Evolutionary conservation across 2,113 vertebrate species (phyloP).

Genomic region (Tupaia chinensis): DNA sequence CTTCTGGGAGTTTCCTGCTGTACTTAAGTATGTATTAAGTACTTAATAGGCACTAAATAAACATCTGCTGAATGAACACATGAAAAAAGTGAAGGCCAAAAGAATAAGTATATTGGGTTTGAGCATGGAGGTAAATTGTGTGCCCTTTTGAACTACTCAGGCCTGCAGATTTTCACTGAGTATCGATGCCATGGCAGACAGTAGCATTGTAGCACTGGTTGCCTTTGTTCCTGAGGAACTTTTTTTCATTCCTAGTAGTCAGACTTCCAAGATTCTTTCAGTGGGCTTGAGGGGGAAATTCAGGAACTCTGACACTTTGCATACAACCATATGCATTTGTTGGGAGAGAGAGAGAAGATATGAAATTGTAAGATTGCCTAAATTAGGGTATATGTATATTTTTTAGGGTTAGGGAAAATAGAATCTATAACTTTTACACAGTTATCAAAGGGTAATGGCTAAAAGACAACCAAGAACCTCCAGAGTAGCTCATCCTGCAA

Average conservation of each 20-base stretch:
- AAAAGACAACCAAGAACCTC: not conserved
- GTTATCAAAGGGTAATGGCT: not conserved
- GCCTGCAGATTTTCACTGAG: not conserved
- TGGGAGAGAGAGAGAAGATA: not conserved
- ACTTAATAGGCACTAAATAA: not conserved
- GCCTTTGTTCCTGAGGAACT: not conserved
- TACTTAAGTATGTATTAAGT: not conserved
- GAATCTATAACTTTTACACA: not conserved
- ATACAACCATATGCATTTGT: not conserved
- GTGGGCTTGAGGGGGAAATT: not conserved
- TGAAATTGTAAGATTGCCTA: not conserved
- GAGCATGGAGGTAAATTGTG: rapidly evolving
- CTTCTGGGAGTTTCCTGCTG: not conserved
- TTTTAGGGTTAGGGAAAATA: not conserved
- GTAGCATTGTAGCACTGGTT: not conserved
- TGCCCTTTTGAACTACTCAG: not conserved
- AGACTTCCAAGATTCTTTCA: not conserved
- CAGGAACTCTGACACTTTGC: not conserved
- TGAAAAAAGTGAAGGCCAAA: not conserved
- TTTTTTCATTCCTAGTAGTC: not conserved
- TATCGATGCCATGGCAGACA: not conserved
- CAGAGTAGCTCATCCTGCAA: not conserved
- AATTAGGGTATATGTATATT: not conserved
- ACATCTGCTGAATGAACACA: not conserved
- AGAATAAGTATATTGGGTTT: not conserved